Evolutionary conservation across 2,888 invertebrate species (phyloP), one percentile per base, ranked within the genome.

Genomic region (Orchesellides sinensis): DNA sequence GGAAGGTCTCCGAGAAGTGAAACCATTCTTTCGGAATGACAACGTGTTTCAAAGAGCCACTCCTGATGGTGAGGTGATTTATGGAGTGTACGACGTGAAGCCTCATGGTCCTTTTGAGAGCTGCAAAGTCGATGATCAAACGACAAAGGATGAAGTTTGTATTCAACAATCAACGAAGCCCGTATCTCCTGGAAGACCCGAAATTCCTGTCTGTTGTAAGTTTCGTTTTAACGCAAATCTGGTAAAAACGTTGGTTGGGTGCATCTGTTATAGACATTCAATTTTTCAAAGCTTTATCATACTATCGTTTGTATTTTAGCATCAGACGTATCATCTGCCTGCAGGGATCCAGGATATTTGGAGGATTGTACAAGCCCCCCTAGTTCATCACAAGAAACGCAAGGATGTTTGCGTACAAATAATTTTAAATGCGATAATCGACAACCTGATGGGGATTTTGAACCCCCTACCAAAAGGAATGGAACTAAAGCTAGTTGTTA

Each of bases 21-120:
- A 66, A 19, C 85, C 87, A 0, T 87, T 87, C 56, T 73, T 77
- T 49, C 40, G 74, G 1, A 40, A 68, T 12, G 83, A 77, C 23
- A 78, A 81, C 25, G 52, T 85, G 10, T 87, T 87, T 32, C 87
- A 87, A 63, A 65, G 65, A 25, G 61, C 35, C 1, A 83, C 87
- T 14, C 80, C 84, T 2, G 85, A 85, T 59, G 85, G 82, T 23
- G 84, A 87, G 66, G 83, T 87, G 1, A 63, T 85, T 1, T 87
- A 85, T 27, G 87, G 87, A 21, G 1, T 63, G 21, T 65, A 52
- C 32, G 32, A 59, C 19, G 40, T 66, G 25, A 77, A 77, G 21
- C 54, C 83, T 0, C 25, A 17, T 14, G 1, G 61, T 1, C n/a
- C 74, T 4, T 63, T 74, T 17, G 0, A n/a, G 2, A 40, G 25